Percentiles rank a stretch among this genome's conserved stretches.
These are phyloP conservation scores for Cygnus atratus DNA, from an alignment of 2,113 vertebrate species.

Conservation along the genomic window DNA sequence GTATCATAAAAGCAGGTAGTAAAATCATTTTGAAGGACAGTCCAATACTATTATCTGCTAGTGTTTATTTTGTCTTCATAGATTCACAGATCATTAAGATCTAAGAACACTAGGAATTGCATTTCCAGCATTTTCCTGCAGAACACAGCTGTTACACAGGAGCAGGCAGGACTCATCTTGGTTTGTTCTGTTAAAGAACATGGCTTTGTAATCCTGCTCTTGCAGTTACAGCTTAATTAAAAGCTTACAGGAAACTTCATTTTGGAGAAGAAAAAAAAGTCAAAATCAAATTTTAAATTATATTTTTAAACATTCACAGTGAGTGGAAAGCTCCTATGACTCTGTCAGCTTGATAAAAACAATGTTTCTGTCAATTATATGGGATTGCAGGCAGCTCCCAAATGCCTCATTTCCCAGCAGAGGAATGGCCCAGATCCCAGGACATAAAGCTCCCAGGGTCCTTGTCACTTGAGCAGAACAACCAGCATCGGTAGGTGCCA, in stretches of 20 bases:
- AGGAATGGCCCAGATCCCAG: constrained; percentile 39
- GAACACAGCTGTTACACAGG: not conserved
- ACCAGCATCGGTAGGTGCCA: not conserved
- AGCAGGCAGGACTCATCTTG: not conserved
- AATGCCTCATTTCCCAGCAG: constrained; percentile 1
- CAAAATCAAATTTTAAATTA: not conserved
- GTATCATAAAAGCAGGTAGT: not conserved
- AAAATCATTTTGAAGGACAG: not conserved
- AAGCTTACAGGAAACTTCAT: not conserved
- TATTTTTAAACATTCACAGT: not conserved
- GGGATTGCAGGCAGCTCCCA: not conserved
- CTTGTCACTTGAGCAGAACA: constrained; percentile 23
- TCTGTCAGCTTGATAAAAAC: not conserved
- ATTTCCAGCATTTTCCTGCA: not conserved
- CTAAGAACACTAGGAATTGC: not conserved
- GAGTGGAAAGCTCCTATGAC: not conserved
- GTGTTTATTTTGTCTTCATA: not conserved
- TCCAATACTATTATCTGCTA: not conserved
- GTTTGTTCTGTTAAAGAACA: not conserved
- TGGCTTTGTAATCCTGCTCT: not conserved
- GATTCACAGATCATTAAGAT: not conserved
- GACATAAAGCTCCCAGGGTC: not conserved
- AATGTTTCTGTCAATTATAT: not conserved
- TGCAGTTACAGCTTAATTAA: not conserved
- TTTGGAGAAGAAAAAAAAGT: not conserved